A percentile compares a stretch with the other conserved stretches of the same genome.
Evolutionary conservation across 1,140 invertebrate genomes (phyloP).

Genomic region (Panagrolaimus sp.): DNA sequence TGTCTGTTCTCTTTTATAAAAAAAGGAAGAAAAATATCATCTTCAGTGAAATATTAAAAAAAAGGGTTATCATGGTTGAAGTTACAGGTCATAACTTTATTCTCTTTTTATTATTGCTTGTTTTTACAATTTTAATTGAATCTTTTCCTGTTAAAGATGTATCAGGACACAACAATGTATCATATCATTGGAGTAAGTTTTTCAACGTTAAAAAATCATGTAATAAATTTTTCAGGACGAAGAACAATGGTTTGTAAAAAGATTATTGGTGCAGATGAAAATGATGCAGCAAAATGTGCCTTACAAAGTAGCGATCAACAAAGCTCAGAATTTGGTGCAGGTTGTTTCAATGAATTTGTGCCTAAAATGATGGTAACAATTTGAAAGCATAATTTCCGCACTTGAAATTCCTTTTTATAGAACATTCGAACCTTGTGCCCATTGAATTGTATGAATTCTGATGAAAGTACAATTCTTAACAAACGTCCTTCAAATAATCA

Average conservation of each 20-base stretch:
- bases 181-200: slow-evolving; percentile 13
- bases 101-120: too few species aligned
- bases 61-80: too few species aligned
- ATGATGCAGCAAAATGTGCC: neutral
- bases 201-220: neutral
- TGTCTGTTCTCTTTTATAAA: too few species aligned
- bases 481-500: slow-evolving; percentile 18
- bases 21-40: too few species aligned
- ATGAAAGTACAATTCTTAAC: slow-evolving; percentile 8
- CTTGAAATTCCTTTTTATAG: neutral
- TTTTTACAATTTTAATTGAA: neutral
- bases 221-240: neutral
- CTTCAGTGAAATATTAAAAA: too few species aligned
- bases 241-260: slow-evolving; percentile 14
- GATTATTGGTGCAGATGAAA: neutral
- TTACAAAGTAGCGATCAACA: slow-evolving; percentile 6
- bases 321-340: neutral
- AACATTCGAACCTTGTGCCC: slow-evolving; percentile 10
- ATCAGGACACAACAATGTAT: neutral
- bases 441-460: slow-evolving; percentile 13
- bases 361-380: neutral
- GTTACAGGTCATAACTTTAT: too few species aligned
- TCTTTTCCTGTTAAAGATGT: neutral
- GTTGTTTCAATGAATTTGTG: slow-evolving; percentile 11
- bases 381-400: neutral